Conservation (phyloP, 2,113 vertebrate species). For the Thunnus maccoyii region DNA sequence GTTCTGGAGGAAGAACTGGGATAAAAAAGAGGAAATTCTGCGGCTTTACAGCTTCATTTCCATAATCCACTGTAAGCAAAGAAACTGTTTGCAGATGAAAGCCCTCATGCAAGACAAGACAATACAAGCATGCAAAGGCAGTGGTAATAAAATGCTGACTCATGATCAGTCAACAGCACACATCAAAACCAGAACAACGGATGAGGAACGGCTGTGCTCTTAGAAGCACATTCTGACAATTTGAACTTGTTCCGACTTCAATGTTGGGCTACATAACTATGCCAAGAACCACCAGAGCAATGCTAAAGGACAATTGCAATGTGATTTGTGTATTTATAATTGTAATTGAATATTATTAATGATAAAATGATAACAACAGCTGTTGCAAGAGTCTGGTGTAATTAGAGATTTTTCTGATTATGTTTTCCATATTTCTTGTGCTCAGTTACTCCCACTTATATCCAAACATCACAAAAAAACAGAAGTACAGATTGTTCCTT, state of each 20-base stretch:
- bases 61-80: conserved; percentile 62
- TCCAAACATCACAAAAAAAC: not conserved
- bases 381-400: not conserved
- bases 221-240: not conserved
- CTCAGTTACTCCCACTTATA: not conserved
- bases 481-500: not conserved
- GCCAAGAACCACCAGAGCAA: not conserved
- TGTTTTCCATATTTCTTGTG: not conserved
- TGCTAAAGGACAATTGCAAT: not conserved
- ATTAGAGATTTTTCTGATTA: not conserved
- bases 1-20: conserved; percentile 35
- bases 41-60: conserved; percentile 58
- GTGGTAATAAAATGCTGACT: conserved; percentile 65
- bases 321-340: not conserved
- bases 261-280: not conserved
- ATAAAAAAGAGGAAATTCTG: conserved; percentile 63
- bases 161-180: conserved; percentile 30
- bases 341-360: not conserved
- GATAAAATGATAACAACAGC: not conserved
- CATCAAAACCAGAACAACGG: not conserved
- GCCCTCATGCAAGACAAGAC: conserved; percentile 54
- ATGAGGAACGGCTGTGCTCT: not conserved
- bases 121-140: conserved; percentile 51
- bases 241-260: not conserved
- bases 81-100: conserved; percentile 57